A percentile compares a stretch with the other conserved stretches of the same genome.
Evolutionary conservation across 2,888 invertebrate genomes (phyloP).

Genomic region (Strigamia transsilvanica): DNA sequence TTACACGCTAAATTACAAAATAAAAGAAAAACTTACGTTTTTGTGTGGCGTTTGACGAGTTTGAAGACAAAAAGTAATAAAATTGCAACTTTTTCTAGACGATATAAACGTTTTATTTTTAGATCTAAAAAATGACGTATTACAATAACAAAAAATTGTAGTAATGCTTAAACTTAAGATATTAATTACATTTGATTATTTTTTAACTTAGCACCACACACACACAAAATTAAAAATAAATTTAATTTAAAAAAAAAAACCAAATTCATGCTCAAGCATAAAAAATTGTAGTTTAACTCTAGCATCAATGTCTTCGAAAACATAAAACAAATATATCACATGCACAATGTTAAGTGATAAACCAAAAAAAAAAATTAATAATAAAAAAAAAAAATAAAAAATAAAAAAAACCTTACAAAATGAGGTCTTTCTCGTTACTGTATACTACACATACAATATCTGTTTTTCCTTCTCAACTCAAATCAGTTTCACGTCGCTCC

Average conservation of each 20-base stretch:
- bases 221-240: background rate
- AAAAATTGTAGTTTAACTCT: background rate
- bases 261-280: background rate
- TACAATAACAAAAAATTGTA: constrained; percentile 17
- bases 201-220: constrained; percentile 3
- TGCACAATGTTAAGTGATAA: background rate
- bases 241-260: background rate
- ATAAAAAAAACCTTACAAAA: too few relatives aligned
- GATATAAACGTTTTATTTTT: constrained; percentile 14
- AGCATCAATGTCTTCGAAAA: background rate
- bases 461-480: background rate
- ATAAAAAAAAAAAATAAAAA: too few relatives aligned
- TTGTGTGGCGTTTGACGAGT: constrained; percentile 46
- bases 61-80: background rate
- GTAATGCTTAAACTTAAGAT: background rate
- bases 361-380: too few relatives aligned
- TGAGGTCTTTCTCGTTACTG: too few relatives aligned
- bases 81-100: constrained; percentile 16
- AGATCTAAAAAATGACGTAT: constrained; percentile 27
- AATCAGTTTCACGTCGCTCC: background rate
- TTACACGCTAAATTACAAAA: background rate
- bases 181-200: constrained; percentile 2
- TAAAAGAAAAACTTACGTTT: constrained; percentile 15
- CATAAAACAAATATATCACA: background rate
- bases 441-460: background rate